Base-by-base conservation (phyloP, 2,888 invertebrate genomes). In the Ectemnius cavifrons region DNA sequence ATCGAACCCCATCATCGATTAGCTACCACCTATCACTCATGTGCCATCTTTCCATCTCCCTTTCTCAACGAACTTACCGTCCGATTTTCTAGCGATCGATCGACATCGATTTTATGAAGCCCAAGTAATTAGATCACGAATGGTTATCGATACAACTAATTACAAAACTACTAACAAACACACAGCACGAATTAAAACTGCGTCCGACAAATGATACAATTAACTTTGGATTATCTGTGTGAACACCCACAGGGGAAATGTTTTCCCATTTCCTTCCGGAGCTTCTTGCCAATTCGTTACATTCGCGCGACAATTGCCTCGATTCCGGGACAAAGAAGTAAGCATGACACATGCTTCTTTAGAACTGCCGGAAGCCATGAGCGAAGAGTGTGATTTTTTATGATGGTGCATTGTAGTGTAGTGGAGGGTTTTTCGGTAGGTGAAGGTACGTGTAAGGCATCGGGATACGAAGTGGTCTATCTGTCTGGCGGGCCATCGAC, bases 1-100 rank as follows among this genome's bases (percentile, higher is more conserved):
- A 61, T 64, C 59, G 52, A 27, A 37, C 67, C 20, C 18, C 37
- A 13, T 67, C 58, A 16, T n/a, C 59, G 59, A 66, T 67, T 67
- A 52, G 4, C 11, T 14, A 52, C 52, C 52, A 52, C 16, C 52
- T 52, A 52, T 52, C 52, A 5, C 5, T 0, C 52, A 1, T 16
- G 2, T 16, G 2, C 52, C 16, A 52, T 0, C 16, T 16, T 16
- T 16, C 52, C 52, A 11, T 52, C 52, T 37, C 37, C 2, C 52
- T 5, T 47, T 52, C 4, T 52, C 52, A 13, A 14, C 6, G 2
- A 52, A 52, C 16, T 52, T 52, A 1, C 16, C 52, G 5, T 16
- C 16, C 16, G 49, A 49, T 16, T 3, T 13, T 13, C 49, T 4
- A 4, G 4, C 49, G 13, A 2, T 49, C 49, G 14, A 49, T 49